Percentiles rank a stretch among this genome's conserved stretches.
Evolutionary conservation across 2,797 vertebrate genomes (phyloP).

Genomic region (Platyrinchus mystaceus): DNA sequence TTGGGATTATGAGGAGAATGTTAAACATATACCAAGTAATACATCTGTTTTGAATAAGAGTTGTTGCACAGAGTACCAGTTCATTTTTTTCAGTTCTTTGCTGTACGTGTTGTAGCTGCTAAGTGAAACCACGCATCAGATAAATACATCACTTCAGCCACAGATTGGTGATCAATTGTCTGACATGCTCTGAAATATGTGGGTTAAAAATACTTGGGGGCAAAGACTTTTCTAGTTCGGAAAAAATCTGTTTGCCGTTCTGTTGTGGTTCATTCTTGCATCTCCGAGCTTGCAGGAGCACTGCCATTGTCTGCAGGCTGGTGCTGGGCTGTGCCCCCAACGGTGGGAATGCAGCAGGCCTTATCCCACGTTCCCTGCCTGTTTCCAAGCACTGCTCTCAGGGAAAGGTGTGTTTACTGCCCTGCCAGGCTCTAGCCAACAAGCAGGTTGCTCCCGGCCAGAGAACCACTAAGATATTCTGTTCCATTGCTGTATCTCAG

Average conservation of each 20-base stretch:
- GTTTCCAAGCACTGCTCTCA: neutral
- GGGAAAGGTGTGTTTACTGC: neutral
- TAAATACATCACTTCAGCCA: conserved; percentile 50
- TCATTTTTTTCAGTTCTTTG: conserved; percentile 19
- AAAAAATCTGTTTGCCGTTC: neutral
- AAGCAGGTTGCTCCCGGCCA: neutral
- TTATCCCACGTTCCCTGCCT: neutral
- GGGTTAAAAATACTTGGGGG: conserved; percentile 9
- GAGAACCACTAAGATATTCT: neutral
- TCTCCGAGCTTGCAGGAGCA: neutral
- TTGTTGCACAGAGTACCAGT: conserved; percentile 12
- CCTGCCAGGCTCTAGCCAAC: neutral
- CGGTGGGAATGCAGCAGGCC: neutral
- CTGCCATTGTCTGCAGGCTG: neutral
- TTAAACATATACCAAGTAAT: conserved; percentile 66
- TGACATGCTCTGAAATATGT: conserved; percentile 6
- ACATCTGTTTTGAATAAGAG: conserved; percentile 69
- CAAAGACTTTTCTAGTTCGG: neutral
- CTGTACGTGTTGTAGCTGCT: conserved; percentile 41
- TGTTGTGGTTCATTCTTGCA: neutral
- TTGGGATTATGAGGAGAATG: conserved; percentile 64
- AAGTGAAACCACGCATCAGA: conserved; percentile 44
- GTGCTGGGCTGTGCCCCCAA: neutral
- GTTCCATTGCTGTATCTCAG: neutral
- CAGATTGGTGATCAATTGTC: conserved; percentile 41